A percentile compares a stretch with the other conserved stretches of the same genome.
These are phyloP conservation scores for Gymnosoma rotundatum DNA, from an alignment of 2,888 invertebrate species.

Conservation along the genomic window DNA sequence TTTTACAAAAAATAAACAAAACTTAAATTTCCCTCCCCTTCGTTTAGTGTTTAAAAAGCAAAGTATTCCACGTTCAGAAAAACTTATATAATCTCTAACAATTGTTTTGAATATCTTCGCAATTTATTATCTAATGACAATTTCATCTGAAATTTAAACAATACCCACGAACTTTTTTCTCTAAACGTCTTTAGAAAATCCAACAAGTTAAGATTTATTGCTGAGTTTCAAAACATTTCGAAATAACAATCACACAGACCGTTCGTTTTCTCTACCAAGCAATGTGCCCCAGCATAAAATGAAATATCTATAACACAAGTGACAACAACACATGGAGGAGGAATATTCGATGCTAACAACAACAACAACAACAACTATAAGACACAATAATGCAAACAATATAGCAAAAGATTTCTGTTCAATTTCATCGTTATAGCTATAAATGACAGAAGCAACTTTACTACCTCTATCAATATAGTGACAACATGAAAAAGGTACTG, in stretches of 20 bases:
- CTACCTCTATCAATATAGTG: conserved; percentile 24
- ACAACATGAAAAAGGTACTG: conserved; percentile 60
- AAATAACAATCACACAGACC: conserved; percentile 36
- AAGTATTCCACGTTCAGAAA: conserved; percentile 1
- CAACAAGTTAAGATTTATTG: conserved; percentile 69
- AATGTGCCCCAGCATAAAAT: conserved; percentile 16
- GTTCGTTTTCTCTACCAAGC: background rate
- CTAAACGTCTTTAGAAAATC: conserved; percentile 59
- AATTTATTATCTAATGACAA: conserved; percentile 70
- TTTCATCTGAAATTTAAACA: conserved; percentile 66
- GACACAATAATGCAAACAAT: conserved; percentile 59
- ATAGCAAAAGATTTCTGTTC: conserved; percentile 42
- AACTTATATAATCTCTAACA: conserved; percentile 51
- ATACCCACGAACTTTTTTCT: conserved; percentile 59
- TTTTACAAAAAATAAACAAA: background rate
- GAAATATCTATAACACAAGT: conserved; percentile 69
- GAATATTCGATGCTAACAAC: background rate
- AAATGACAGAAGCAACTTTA: conserved; percentile 38
- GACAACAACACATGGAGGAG: conserved; percentile 46
- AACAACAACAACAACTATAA: conserved; percentile 56
- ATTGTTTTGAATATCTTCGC: conserved; percentile 67
- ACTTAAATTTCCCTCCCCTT: conserved; percentile 6
- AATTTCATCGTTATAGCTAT: conserved; percentile 9
- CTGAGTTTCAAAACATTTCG: conserved; percentile 50
- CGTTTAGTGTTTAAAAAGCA: background rate